Percentiles rank a stretch among this genome's conserved stretches.
phyloP scores from a whole-genome alignment of 2,888 invertebrate species.

The Smittia aterrima region DNA sequence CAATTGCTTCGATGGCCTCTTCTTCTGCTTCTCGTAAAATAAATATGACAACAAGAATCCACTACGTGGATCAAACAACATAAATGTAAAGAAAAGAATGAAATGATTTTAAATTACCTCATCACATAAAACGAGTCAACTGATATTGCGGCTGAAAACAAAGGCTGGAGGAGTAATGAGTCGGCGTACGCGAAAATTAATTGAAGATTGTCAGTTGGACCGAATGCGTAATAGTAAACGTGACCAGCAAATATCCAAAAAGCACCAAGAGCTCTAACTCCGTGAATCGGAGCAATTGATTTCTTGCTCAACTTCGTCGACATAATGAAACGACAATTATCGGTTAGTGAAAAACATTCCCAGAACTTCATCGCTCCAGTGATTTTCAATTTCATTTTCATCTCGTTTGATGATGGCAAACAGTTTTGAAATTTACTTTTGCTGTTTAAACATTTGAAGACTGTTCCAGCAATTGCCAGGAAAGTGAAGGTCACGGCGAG shows the following conservation, averaged over 20 bases:
- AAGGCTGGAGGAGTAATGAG: slow-evolving; percentile 50
- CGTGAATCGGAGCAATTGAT: slow-evolving; percentile 44
- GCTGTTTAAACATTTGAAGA: slow-evolving; percentile 20
- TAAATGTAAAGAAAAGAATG: not conserved
- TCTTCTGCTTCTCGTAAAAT: slow-evolving; percentile 44
- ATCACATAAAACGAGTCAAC: slow-evolving; percentile 57
- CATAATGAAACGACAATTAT: slow-evolving; percentile 43
- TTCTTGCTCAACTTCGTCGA: slow-evolving; percentile 42
- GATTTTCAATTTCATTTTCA: slow-evolving; percentile 25
- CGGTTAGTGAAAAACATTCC: slow-evolving; percentile 43
- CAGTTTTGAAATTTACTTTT: not conserved
- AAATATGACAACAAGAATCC: slow-evolving; percentile 43
- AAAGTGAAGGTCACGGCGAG: slow-evolving; percentile 30
- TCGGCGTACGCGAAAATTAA: slow-evolving; percentile 50
- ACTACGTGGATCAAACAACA: slow-evolving; percentile 37
- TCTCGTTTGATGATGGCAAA: not conserved
- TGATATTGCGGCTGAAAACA: slow-evolving; percentile 54
- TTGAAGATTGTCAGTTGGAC: slow-evolving; percentile 52
- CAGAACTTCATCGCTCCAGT: slow-evolving; percentile 42
- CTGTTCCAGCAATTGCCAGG: slow-evolving; percentile 38
- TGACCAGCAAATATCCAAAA: slow-evolving; percentile 60
- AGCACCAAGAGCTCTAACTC: slow-evolving; percentile 53
- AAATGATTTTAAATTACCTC: slow-evolving; percentile 46
- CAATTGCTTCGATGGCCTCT: slow-evolving; percentile 42
- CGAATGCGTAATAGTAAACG: slow-evolving; percentile 52